Percentiles rank a stretch among this genome's conserved stretches.
Conservation (phyloP, 2,113 vertebrate species). For the Notiomystis cincta region DNA sequence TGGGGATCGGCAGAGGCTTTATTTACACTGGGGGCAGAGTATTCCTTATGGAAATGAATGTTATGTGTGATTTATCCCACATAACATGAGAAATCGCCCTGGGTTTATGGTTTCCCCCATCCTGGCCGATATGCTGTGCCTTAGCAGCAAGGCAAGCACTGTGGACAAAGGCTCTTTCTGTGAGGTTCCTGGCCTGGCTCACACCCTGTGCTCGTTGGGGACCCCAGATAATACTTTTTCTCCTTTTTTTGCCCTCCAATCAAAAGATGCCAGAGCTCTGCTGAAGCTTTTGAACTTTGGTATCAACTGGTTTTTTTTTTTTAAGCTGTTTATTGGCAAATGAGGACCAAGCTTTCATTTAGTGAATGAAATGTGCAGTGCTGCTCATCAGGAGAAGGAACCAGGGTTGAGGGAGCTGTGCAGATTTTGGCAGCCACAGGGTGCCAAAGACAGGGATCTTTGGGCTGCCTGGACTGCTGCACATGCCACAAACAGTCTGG, state of each 20-base stretch:
- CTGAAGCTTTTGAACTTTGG: not conserved
- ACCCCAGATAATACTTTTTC: conserved; percentile 4
- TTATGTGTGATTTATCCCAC: conserved; percentile 54
- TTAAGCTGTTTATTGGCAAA: not conserved
- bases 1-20: not conserved
- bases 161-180: conserved; percentile 50
- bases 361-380: not conserved
- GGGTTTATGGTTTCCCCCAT: conserved; percentile 47
- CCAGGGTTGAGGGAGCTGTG: not conserved
- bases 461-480: not conserved
- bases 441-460: not conserved
- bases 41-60: conserved; percentile 56
- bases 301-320: not conserved
- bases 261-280: not conserved
- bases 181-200: not conserved
- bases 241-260: not conserved
- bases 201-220: not conserved
- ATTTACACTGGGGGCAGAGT: conserved; percentile 50
- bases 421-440: not conserved
- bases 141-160: not conserved
- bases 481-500: not conserved
- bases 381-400: not conserved
- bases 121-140: not conserved
- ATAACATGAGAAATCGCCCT: conserved; percentile 26
- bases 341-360: not conserved